Evolutionary conservation across 2,797 vertebrate genomes (phyloP).

Genomic region (Echiichthys vipera): DNA sequence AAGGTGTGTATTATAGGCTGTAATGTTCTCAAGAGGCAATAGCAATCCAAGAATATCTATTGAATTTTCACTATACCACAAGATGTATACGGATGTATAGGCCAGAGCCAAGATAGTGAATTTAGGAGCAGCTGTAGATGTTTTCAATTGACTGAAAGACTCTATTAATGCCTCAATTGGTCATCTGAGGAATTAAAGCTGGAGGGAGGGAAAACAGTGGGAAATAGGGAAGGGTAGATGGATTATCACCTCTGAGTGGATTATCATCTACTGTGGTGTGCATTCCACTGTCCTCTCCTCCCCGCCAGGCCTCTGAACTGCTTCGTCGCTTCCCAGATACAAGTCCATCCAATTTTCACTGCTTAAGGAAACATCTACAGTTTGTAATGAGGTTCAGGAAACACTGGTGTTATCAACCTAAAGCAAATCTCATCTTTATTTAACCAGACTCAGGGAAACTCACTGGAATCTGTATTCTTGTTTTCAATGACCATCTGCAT

Average conservation of each 20-base stretch:
- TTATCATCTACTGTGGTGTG: conserved; percentile 80
- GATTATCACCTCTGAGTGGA: conserved; percentile 83
- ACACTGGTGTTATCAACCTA: neutral
- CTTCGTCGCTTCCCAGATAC: conserved; percentile 44
- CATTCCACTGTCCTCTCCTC: conserved; percentile 73
- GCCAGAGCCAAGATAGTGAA: conserved; percentile 29
- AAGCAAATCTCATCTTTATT: conserved; percentile 13
- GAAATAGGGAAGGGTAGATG: conserved; percentile 75
- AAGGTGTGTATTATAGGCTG: conserved; percentile 34
- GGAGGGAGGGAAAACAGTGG: conserved; percentile 77
- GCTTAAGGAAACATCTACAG: conserved; percentile 7
- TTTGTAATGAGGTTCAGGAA: conserved; percentile 7
- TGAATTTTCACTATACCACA: conserved; percentile 52
- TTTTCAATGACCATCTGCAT: conserved; percentile 20
- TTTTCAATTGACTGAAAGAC: conserved; percentile 63
- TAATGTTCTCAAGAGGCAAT: conserved; percentile 43
- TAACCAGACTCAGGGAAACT: neutral
- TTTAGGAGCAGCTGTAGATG: conserved; percentile 73
- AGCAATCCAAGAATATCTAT: conserved; percentile 54
- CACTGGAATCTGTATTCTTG: neutral
- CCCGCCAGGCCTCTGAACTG: conserved; percentile 35
- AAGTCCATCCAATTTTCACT: conserved; percentile 14
- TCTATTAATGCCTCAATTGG: conserved; percentile 72
- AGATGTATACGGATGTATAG: conserved; percentile 40
- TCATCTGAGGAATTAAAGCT: conserved; percentile 72